Evolutionary conservation across 2,888 invertebrate species (phyloP).

Genomic region (Platycnemis pennipes): DNA sequence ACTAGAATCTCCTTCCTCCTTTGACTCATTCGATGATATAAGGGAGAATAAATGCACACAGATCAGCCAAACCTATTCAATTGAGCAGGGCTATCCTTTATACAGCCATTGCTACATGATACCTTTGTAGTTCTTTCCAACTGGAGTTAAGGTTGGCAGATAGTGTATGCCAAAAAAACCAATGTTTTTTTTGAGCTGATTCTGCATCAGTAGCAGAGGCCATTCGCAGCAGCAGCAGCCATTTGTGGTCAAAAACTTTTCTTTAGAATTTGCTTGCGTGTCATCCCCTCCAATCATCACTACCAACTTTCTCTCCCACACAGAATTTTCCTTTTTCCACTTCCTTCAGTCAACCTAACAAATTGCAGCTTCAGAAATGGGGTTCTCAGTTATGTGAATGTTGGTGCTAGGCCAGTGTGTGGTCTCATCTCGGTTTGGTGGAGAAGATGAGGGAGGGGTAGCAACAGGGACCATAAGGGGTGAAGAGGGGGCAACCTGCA

Average conservation of each 20-base stretch:
- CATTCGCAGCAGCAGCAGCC: conserved; percentile 54
- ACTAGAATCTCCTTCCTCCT: conserved; percentile 52
- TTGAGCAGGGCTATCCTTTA: conserved; percentile 36
- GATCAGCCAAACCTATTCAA: conserved; percentile 50
- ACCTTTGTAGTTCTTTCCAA: conserved; percentile 32
- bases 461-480: conserved; percentile 63
- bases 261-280: conserved; percentile 59
- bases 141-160: conserved; percentile 33
- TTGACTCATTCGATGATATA: conserved; percentile 53
- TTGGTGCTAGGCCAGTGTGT: conserved; percentile 80
- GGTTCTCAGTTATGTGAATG: conserved; percentile 90
- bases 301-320: conserved; percentile 24
- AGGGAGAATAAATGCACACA: conserved; percentile 52
- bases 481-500: conserved; percentile 58
- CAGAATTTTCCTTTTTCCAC: conserved; percentile 7
- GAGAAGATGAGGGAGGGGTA: conserved; percentile 58
- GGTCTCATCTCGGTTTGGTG: conserved; percentile 64
- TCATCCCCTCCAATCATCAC: neutral
- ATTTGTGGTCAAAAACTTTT: conserved; percentile 50
- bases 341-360: conserved; percentile 80
- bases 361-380: conserved; percentile 87
- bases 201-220: conserved; percentile 51
- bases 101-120: conserved; percentile 43
- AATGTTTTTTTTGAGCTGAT: conserved; percentile 56
- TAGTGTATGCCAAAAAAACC: conserved; percentile 38